Conservation (phyloP, 2,113 vertebrate genomes). For the Pluvianellus socialis region DNA sequence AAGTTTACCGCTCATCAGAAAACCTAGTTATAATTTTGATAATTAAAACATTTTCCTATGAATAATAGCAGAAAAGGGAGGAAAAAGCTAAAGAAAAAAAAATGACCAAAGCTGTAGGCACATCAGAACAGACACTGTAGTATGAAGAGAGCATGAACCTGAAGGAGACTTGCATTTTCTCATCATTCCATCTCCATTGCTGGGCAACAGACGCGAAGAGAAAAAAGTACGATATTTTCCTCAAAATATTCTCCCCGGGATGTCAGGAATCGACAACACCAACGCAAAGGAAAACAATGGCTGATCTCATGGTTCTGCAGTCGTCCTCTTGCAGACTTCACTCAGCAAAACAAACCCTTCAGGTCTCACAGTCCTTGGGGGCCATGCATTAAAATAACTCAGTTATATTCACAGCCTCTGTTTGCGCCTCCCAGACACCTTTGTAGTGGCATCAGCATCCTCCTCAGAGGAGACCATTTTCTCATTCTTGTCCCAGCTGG, state of each 20-base stretch:
- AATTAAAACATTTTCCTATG: not conserved
- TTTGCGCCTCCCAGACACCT: not conserved
- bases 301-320: not conserved
- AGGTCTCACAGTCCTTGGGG: not conserved
- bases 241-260: not conserved
- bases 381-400: slow-evolving; percentile 17
- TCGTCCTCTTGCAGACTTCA: not conserved
- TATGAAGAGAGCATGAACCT: not conserved
- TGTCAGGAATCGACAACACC: not conserved
- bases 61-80: not conserved
- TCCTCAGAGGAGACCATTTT: slow-evolving; percentile 7
- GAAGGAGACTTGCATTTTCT: not conserved
- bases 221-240: not conserved
- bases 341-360: slow-evolving; percentile 4
- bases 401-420: not conserved
- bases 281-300: not conserved
- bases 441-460: not conserved
- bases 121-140: not conserved
- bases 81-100: not conserved
- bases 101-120: not conserved
- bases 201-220: not conserved
- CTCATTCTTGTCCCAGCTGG: not conserved
- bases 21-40: not conserved
- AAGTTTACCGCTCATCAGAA: not conserved
- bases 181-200: not conserved